Evolutionary conservation across 1,140 invertebrate species (phyloP).

Genomic region (Eufriesea mexicana): DNA sequence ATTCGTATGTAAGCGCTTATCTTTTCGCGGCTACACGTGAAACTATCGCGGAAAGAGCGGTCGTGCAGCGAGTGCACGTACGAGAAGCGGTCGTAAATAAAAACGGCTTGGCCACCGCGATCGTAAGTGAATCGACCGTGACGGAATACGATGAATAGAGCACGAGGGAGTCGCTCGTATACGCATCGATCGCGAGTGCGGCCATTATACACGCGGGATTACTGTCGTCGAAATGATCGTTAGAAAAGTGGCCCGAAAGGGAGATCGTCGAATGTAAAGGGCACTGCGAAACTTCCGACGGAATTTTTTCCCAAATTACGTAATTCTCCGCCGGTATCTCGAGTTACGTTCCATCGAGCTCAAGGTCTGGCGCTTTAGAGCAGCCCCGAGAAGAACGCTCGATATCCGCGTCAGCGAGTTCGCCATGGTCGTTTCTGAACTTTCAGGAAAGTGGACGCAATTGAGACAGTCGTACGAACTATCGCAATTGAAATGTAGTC

Average conservation of each 20-base stretch:
- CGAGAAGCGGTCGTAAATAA: not conserved
- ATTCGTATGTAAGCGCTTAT: not conserved
- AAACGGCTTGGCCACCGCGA: no score
- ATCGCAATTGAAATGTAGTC: no score
- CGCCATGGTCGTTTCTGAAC: not conserved
- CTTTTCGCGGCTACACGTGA: not conserved
- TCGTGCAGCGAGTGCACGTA: not conserved
- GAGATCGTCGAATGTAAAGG: not conserved
- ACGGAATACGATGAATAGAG: not conserved
- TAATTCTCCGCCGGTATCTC: not conserved
- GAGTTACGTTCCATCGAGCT: not conserved
- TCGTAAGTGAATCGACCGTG: not conserved
- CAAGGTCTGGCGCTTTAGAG: not conserved
- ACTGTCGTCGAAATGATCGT: not conserved
- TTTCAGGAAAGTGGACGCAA: not conserved
- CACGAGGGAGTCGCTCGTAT: not conserved
- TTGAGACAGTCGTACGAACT: not conserved
- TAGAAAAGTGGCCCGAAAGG: not conserved
- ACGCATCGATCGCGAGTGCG: not conserved
- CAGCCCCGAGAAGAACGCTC: not conserved
- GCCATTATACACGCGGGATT: not conserved
- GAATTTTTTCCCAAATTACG: not conserved
- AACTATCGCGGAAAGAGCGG: not conserved
- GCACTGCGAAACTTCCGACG: not conserved
- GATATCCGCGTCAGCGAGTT: not conserved